A percentile compares a stretch with the other conserved stretches of the same genome.
Evolutionary conservation across 2,113 vertebrate species (phyloP).

Genomic region (Lycocorax pyrrhopterus): DNA sequence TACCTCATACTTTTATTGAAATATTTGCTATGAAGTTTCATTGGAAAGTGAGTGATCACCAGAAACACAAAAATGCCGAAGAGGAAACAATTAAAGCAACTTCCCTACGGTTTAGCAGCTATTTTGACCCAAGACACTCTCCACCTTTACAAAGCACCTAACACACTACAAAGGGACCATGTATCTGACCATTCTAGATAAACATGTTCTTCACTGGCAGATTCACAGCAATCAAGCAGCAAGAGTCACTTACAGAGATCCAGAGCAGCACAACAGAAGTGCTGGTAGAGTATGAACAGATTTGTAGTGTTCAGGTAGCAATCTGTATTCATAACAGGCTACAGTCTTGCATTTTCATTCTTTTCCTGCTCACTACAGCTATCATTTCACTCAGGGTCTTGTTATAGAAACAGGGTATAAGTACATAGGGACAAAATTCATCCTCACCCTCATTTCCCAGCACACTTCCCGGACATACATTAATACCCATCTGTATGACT

Average conservation of each 20-base stretch:
- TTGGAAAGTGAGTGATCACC: not conserved
- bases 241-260: not conserved
- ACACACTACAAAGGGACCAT: not conserved
- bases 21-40: not conserved
- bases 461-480: not conserved
- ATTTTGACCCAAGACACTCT: not conserved
- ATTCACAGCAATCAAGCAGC: not conserved
- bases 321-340: not conserved
- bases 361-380: not conserved
- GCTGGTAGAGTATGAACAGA: not conserved
- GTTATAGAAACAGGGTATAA: not conserved
- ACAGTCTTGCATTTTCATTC: not conserved
- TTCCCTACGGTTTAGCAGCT: not conserved
- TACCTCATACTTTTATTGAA: not conserved
- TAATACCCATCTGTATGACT: not conserved
- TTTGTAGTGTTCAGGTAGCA: not conserved
- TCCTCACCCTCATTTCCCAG: not conserved
- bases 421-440: not conserved
- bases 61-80: not conserved
- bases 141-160: not conserved
- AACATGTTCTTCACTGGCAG: fast-evolving
- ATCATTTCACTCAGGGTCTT: not conserved
- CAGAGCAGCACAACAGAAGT: not conserved
- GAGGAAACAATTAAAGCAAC: not conserved
- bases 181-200: not conserved